phyloP scores from a whole-genome alignment of 2,113 vertebrate species.

The Penelope pileata region DNA sequence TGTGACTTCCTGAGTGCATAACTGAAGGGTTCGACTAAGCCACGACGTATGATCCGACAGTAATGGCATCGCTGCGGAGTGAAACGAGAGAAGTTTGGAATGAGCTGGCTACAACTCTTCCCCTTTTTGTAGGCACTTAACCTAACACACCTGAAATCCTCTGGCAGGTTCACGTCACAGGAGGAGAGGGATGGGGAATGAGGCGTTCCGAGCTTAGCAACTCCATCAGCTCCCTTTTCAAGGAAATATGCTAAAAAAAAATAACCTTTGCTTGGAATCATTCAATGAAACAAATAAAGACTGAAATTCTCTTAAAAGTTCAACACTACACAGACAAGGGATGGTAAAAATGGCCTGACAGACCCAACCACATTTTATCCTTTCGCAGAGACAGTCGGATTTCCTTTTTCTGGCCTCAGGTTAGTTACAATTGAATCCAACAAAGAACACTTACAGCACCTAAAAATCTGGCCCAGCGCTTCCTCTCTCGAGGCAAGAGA shows the following conservation, averaged over 20 bases:
- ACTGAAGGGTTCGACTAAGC: neutral
- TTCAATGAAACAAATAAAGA: neutral
- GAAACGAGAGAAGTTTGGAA: neutral
- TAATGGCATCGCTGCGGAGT: neutral
- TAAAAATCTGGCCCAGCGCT: neutral
- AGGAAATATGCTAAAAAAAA: neutral
- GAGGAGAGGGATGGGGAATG: neutral
- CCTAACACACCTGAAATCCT: neutral
- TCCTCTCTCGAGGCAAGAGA: neutral
- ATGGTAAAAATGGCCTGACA: neutral
- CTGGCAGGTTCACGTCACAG: neutral
- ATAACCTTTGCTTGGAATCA: neutral
- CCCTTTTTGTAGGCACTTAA: neutral
- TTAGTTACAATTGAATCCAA: neutral
- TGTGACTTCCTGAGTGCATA: conserved; percentile 9
- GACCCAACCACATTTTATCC: neutral
- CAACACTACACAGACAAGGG: accelerated
- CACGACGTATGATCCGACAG: neutral
- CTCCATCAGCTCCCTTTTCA: neutral
- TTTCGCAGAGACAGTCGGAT: neutral
- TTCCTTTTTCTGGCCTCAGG: neutral
- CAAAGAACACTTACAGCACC: neutral
- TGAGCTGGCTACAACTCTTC: neutral
- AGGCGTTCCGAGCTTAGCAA: neutral
- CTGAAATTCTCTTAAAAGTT: neutral